Evolutionary conservation across 1,140 invertebrate species (phyloP).

Genomic region (Trichonephila inaurata): DNA sequence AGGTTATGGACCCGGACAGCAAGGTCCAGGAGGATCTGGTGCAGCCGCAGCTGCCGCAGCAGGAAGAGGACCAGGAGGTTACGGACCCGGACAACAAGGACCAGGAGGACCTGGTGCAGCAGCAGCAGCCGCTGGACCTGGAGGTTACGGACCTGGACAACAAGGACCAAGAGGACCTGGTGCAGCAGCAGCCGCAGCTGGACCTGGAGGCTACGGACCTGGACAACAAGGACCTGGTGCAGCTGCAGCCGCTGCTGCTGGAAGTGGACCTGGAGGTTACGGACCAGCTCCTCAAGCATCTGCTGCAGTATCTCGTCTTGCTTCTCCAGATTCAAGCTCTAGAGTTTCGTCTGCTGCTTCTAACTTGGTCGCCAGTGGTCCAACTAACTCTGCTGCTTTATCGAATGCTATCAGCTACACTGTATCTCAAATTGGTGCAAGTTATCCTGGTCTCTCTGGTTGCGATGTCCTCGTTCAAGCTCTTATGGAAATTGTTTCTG

Average conservation of each 20-base stretch:
- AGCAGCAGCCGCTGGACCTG: too few species aligned
- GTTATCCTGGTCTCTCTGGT: neutral
- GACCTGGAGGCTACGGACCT: neutral
- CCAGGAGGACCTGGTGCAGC: too few species aligned
- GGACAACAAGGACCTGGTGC: neutral
- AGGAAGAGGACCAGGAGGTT: too few species aligned
- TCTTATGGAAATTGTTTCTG: neutral
- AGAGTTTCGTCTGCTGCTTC: neutral
- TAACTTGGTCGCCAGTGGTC: neutral
- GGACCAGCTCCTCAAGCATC: neutral
- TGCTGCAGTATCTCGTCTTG: neutral
- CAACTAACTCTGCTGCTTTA: neutral
- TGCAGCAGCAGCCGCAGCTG: too few species aligned
- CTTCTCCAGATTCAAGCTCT: neutral
- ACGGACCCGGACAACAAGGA: too few species aligned
- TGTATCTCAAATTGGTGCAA: neutral
- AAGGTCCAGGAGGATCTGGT: too few species aligned
- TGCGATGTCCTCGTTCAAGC: constrained; percentile 23
- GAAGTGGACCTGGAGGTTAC: too few species aligned
- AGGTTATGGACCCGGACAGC: too few species aligned
- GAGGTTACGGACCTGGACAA: too few species aligned
- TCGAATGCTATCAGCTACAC: neutral
- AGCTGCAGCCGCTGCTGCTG: neutral
- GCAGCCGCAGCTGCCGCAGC: too few species aligned
- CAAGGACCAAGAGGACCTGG: too few species aligned